phyloP scores from a whole-genome alignment of 2,797 vertebrate species.

The Rhinella marina region DNA sequence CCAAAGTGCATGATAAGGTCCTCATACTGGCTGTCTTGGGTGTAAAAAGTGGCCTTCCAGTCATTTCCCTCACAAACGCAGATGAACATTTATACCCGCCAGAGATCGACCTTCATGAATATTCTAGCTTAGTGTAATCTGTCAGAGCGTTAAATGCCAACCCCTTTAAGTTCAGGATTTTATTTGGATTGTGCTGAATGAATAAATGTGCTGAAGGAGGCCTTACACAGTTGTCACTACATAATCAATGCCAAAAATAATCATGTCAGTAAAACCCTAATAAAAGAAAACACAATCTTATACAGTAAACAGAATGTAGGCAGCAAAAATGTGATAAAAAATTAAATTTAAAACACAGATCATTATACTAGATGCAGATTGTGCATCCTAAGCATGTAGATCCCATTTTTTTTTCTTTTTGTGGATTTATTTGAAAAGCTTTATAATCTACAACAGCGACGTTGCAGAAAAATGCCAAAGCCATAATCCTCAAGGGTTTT shows the following conservation, averaged over 20 bases:
- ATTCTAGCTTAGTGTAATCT: no score
- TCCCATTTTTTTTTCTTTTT: neutral
- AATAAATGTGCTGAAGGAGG: neutral
- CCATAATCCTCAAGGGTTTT: slow-evolving; percentile 30
- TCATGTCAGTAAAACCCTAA: neutral
- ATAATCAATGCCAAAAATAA: neutral
- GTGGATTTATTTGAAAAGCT: slow-evolving; percentile 34
- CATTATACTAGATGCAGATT: neutral
- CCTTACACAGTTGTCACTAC: neutral
- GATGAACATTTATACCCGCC: no score
- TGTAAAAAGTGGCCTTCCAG: no score
- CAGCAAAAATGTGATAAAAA: neutral
- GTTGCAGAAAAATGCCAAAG: slow-evolving; percentile 16
- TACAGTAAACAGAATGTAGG: neutral
- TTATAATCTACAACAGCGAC: slow-evolving; percentile 18
- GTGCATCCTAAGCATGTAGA: neutral
- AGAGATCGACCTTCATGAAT: no score
- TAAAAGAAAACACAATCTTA: neutral
- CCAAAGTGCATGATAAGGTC: no score
- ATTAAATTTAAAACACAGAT: neutral
- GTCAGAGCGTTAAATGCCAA: no score
- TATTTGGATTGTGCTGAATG: no score
- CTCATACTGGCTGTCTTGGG: no score
- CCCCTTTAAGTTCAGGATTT: no score
- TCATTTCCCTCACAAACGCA: no score